phyloP scores from a whole-genome alignment of 2,797 vertebrate genomes.

The Gambusia yucatana region DNA sequence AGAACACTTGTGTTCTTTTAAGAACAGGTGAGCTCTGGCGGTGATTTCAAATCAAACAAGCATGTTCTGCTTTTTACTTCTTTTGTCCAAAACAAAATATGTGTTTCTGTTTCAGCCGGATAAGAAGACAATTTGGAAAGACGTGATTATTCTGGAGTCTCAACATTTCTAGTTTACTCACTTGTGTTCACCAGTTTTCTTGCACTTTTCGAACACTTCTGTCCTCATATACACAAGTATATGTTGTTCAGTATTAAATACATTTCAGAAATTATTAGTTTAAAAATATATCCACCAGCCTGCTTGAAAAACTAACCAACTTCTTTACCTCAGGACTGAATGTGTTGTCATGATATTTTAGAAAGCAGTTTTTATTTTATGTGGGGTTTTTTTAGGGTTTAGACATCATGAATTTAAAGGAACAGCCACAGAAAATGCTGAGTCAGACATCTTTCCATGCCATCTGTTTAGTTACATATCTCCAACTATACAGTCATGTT shows the following conservation, averaged over 20 bases:
- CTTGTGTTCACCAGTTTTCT: slow-evolving; percentile 20
- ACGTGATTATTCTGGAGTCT: slow-evolving; percentile 11
- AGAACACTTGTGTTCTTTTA: slow-evolving; percentile 79
- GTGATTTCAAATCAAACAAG: not conserved
- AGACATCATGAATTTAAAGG: slow-evolving; percentile 12
- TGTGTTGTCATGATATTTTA: slow-evolving; percentile 4
- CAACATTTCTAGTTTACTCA: slow-evolving; percentile 21
- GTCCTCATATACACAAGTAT: slow-evolving; percentile 9
- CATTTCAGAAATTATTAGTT: slow-evolving; percentile 4
- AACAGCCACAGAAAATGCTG: slow-evolving; percentile 4
- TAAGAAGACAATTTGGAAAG: slow-evolving; percentile 52
- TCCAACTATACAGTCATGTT: slow-evolving; percentile 9
- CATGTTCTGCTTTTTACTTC: not conserved
- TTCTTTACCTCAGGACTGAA: slow-evolving; percentile 35
- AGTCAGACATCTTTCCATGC: slow-evolving; percentile 23
- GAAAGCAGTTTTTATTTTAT: not conserved
- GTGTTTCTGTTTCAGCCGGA: slow-evolving; percentile 46
- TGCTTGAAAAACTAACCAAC: not conserved
- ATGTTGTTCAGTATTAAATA: slow-evolving; percentile 13
- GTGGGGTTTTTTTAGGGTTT: not conserved
- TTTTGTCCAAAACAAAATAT: slow-evolving; percentile 13
- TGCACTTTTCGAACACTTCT: slow-evolving; percentile 34
- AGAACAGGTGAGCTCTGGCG: slow-evolving; percentile 69
- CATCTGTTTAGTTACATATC: slow-evolving; percentile 37
- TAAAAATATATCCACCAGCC: not conserved